phyloP scores from a whole-genome alignment of 2,888 invertebrate species.

The Cantharis rufa region DNA sequence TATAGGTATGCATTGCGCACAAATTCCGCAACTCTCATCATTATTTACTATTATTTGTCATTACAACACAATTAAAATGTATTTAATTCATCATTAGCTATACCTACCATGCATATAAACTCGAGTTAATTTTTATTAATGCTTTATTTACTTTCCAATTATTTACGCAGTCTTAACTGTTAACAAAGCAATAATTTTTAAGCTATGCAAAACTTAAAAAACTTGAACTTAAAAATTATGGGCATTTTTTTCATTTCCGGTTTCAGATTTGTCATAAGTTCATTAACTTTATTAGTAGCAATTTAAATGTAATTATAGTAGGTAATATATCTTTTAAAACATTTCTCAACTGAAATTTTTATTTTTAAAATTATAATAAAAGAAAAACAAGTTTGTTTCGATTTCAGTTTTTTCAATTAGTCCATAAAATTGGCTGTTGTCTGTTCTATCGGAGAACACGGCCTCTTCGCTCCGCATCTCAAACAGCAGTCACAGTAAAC shows the following conservation, averaged over 20 bases:
- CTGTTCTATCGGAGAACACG: no score
- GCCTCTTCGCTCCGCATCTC: neutral
- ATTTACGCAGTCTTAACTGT: neutral
- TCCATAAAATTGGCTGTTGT: no score
- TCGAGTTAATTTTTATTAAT: neutral
- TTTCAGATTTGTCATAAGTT: neutral
- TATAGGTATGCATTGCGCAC: constrained; percentile 22
- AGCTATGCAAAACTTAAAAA: neutral
- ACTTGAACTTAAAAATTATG: neutral
- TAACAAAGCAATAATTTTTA: neutral
- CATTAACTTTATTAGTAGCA: neutral
- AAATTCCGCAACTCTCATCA: constrained; percentile 10
- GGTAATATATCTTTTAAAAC: neutral
- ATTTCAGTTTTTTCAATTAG: no score
- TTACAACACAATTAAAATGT: neutral
- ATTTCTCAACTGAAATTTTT: neutral
- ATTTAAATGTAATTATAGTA: neutral
- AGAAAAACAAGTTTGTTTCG: neutral
- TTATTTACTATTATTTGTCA: neutral
- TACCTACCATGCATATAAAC: neutral
- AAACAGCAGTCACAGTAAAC: neutral
- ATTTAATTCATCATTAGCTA: neutral
- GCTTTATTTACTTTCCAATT: neutral
- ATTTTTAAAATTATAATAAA: neutral
- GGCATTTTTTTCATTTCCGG: neutral